Evolutionary conservation across 2,888 invertebrate genomes (phyloP), one percentile per base, ranked within the genome.

Genomic region (Augochlorella aurata): DNA sequence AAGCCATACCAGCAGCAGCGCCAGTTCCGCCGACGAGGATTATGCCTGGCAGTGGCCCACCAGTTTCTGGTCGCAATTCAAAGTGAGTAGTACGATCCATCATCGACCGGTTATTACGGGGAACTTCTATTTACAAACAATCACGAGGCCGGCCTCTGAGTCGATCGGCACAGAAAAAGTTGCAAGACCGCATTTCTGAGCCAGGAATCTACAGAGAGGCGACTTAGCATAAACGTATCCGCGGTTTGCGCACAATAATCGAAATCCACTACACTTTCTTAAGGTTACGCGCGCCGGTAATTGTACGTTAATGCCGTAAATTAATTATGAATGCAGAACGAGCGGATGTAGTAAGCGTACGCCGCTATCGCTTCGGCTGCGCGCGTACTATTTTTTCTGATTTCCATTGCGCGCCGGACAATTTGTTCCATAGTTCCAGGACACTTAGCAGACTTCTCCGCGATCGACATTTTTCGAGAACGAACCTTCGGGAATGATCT

Each of bases 61-160:
- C n/a, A 95, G 96, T 81, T 97, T 97, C 93, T 96, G 95, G 95
- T 97, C 96, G 18, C 97, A 97, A 93, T 96, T 97, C 92, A 95
- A 95, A 93, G 96, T 94, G 87, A 91, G 92, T 90, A 77, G 65
- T n/a, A 24, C 54, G n/a, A 50, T 76, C 4, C 7, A 2, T 24
- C 21, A 24, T 14, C 21, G 12, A 12, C 21, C 12, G 0, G 54
- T 14, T 24, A 24, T 24, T 7, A 58, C 12, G 7, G 12, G 12
- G 5, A 24, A 14, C 24, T 24, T 58, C 58, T 24, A 24, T 58
- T 58, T 58, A 58, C 24, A 58, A 58, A 58, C 58, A 58, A 58
- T 58, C 58, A 24, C 14, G 58, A 16, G 58, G 7, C 58, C 14
- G 14, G 58, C 7, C 38, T 38, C 38, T 5, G 38, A 38, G 38